phyloP scores from a whole-genome alignment of 2,888 invertebrate species.

The Erynnis tages region DNA sequence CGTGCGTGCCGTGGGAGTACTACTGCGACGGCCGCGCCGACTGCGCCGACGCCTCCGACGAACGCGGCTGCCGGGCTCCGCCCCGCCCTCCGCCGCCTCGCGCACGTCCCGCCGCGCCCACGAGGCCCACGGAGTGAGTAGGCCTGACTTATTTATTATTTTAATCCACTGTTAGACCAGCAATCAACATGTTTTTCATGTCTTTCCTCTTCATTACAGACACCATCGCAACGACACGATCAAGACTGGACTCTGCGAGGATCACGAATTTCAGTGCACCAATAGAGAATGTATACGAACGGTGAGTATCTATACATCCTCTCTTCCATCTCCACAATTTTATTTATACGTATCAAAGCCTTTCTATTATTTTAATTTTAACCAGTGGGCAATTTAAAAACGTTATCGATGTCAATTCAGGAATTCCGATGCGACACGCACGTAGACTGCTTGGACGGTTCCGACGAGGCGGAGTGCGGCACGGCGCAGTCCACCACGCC shows the following conservation, averaged over 20 bases:
- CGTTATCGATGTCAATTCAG: constrained; percentile 41
- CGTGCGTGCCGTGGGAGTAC: constrained; percentile 85
- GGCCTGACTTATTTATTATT: too few relatives aligned
- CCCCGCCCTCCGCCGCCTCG: constrained; percentile 27
- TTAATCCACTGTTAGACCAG: too few relatives aligned
- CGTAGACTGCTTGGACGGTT: constrained; percentile 87
- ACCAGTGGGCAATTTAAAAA: too few relatives aligned
- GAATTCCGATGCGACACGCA: constrained; percentile 85
- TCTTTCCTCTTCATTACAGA: constrained; percentile 34
- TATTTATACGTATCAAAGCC: too few relatives aligned
- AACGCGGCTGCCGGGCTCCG: constrained; percentile 76
- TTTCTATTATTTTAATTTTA: too few relatives aligned
- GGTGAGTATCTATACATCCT: constrained; percentile 55
- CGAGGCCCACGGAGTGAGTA: constrained; percentile 25
- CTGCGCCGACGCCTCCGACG: constrained; percentile 88
- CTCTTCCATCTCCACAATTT: too few relatives aligned
- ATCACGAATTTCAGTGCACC: constrained; percentile 83
- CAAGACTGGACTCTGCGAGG: constrained; percentile 71
- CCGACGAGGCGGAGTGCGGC: constrained; percentile 86
- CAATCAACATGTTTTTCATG: too few relatives aligned
- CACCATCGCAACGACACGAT: constrained; percentile 36
- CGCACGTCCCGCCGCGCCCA: constrained; percentile 29
- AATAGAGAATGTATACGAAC: constrained; percentile 84
- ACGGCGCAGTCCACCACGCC: constrained; percentile 19
- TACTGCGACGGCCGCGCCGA: constrained; percentile 89